These are phyloP conservation scores for Selene dorsalis DNA, from an alignment of 2,797 vertebrate genomes.

Conservation along the genomic window DNA sequence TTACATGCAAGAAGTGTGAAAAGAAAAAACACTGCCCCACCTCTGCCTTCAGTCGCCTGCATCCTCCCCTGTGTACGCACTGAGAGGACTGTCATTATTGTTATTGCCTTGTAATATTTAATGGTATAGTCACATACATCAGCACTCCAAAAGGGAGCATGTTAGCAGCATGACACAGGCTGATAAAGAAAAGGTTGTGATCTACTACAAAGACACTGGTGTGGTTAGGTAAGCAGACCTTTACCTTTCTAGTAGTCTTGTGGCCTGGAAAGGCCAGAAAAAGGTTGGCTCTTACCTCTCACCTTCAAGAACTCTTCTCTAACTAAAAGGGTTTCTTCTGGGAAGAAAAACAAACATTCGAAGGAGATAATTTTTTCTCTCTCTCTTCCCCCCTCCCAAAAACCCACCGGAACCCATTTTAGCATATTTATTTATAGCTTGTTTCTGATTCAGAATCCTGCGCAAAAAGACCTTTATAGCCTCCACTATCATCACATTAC, in stretches of 20 bases:
- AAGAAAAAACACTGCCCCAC: conserved; percentile 32
- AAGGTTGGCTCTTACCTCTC: conserved; percentile 50
- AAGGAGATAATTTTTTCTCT: conserved; percentile 34
- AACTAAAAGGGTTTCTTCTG: conserved; percentile 44
- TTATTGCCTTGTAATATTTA: conserved; percentile 46
- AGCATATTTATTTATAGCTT: conserved; percentile 76
- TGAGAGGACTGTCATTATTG: neutral
- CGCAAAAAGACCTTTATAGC: conserved; percentile 56
- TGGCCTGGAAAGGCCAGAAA: conserved; percentile 55
- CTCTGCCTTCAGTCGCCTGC: conserved; percentile 40
- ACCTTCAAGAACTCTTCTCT: conserved; percentile 50
- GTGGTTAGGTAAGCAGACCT: conserved; percentile 27
- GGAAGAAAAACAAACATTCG: conserved; percentile 43
- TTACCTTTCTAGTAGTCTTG: conserved; percentile 34
- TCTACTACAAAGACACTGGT: conserved; percentile 34
- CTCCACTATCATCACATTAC: conserved; percentile 71
- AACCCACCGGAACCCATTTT: conserved; percentile 65
- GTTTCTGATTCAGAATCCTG: conserved; percentile 70
- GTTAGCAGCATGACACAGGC: conserved; percentile 33
- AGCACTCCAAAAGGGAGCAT: conserved; percentile 14
- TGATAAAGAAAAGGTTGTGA: conserved; percentile 55
- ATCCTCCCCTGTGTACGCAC: conserved; percentile 35
- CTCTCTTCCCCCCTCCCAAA: conserved; percentile 7
- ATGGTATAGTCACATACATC: conserved; percentile 38
- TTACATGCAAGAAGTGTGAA: conserved; percentile 43